Percentiles rank a stretch among this genome's conserved stretches.
phyloP scores from a whole-genome alignment of 2,797 vertebrate species.

The Pseudotriccus pelzelni region DNA sequence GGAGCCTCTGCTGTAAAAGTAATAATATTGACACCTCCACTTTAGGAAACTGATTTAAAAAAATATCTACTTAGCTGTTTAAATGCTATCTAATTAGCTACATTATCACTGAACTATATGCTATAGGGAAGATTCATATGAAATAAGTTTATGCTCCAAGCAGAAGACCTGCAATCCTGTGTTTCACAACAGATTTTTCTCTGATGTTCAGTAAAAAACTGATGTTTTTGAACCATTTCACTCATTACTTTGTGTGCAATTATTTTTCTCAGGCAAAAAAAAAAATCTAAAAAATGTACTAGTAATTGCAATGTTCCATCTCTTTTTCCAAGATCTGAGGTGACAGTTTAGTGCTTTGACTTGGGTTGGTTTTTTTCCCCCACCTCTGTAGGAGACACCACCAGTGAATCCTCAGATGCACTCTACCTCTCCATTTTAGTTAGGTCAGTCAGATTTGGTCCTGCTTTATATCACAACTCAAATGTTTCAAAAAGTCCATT shows the following conservation, averaged over 20 bases:
- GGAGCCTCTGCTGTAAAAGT: background rate
- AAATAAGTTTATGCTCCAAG: background rate
- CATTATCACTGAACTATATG: background rate
- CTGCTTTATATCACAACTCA: background rate
- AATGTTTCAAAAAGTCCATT: background rate
- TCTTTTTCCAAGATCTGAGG: background rate
- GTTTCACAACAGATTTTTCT: background rate
- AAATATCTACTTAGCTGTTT: background rate
- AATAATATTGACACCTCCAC: rapidly evolving
- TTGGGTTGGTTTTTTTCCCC: background rate
- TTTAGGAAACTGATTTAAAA: background rate
- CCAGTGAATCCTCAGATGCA: background rate
- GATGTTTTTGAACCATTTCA: background rate
- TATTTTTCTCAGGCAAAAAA: background rate
- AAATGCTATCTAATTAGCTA: background rate
- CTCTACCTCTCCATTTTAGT: background rate
- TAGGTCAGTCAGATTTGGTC: background rate
- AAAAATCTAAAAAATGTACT: background rate
- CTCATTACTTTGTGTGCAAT: background rate
- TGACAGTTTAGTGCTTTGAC: background rate
- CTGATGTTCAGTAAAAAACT: background rate
- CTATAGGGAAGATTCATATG: background rate
- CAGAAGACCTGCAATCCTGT: background rate
- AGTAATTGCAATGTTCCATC: background rate
- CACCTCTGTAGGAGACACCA: background rate